Evolutionary conservation across 2,888 invertebrate species (phyloP), one percentile per base, ranked within the genome.

Genomic region (Lycophotia porphyrea): DNA sequence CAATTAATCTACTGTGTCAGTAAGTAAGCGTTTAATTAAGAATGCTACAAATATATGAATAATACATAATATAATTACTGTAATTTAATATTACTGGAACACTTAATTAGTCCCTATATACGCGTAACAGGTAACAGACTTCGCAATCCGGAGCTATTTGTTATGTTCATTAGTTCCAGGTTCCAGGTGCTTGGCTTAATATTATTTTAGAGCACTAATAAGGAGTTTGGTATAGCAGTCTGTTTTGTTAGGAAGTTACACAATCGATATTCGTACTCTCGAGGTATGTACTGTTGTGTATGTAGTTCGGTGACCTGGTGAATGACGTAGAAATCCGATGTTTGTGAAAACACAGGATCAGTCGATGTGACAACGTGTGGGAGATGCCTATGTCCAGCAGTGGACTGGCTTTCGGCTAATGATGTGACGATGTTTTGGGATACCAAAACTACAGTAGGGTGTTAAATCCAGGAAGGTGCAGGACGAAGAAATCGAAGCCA

Each of bases 141-240:
- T 9, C 34, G 2, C 31, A 21, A 61, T 42, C n/a, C 13, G 39
- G 18, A 42, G 49, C 18, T 31, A 49, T 72, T 80, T 77, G 55
- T 47, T 47, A 24, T 24, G 34, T 58, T 78, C 42, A 78, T 78
- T 78, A 49, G 42, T 65, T 78, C 55, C 64, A 71, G 31, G 42
- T 65, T 78, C 55, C 64, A 71, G 31, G 21, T 47, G 44, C n/a
- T 55, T 47, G 5, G 55, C 27, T 64, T 13, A 34, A 44, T 52
- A 58, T 60, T 67, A 42, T 68, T 77, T 78, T 34, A 31, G 36
- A 47, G 24, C 18, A 52, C 42, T 60, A 8, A 0, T 60, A 60
- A 0, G 58, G 58, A 60, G 58, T 21, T n/a, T 8, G 7, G 39
- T 18, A n/a, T 21, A n/a, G 2, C 27, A 31, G 9, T 52, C 36